phyloP scores from a whole-genome alignment of 1,140 invertebrate species.

The Hylaeus anthracinus region DNA sequence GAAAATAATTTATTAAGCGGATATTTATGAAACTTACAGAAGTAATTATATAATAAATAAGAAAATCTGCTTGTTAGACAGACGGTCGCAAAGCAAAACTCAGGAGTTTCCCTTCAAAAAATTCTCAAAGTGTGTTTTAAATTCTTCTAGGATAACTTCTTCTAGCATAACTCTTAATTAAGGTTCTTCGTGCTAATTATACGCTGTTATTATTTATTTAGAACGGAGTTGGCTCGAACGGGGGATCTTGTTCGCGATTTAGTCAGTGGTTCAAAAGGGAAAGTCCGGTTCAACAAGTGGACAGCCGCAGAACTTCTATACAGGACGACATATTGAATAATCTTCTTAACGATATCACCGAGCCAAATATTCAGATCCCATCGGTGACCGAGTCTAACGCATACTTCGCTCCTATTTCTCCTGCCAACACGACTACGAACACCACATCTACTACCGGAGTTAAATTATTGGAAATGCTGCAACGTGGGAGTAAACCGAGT shows the following conservation, averaged over 20 bases:
- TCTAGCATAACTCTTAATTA: too few species aligned
- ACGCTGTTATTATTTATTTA: constrained; percentile 57
- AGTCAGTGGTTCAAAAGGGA: constrained; percentile 85
- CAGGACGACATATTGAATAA: constrained; percentile 85
- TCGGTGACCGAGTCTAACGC: constrained; percentile 81
- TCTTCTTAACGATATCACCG: constrained; percentile 84
- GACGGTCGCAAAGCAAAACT: too few species aligned
- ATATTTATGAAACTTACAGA: too few species aligned
- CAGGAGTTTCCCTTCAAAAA: too few species aligned
- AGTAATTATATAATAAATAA: too few species aligned
- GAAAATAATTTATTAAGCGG: too few species aligned
- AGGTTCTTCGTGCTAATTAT: neutral
- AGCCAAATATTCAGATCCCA: constrained; percentile 82
- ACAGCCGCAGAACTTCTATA: constrained; percentile 83
- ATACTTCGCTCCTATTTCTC: constrained; percentile 85
- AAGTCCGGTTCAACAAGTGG: constrained; percentile 80
- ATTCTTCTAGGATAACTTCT: too few species aligned
- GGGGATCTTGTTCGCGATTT: constrained; percentile 83
- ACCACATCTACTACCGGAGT: constrained; percentile 67
- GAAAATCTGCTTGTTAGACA: too few species aligned
- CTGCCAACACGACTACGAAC: constrained; percentile 79
- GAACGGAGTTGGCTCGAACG: constrained; percentile 82
- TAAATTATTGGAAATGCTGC: constrained; percentile 83
- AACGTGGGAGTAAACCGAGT: constrained; percentile 78
- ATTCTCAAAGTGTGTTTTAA: too few species aligned